Conservation (phyloP, 1,140 invertebrate genomes). For the Drosophila tristis region DNA sequence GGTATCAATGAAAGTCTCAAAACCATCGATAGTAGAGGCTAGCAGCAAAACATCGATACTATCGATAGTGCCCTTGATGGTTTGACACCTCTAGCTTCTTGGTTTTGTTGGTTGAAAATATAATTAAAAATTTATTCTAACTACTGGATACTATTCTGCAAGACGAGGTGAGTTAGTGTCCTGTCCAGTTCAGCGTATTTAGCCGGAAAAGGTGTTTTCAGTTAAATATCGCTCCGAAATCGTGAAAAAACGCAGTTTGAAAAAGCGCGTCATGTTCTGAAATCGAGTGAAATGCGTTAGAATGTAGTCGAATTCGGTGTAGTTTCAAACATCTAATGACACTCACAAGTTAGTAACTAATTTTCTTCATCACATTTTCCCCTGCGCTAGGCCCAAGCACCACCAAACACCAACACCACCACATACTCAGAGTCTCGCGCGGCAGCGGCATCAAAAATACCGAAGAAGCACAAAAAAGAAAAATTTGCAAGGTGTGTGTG, state of each 20-base stretch:
- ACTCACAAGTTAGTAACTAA: conserved; percentile 6
- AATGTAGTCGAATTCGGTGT: conserved; percentile 23
- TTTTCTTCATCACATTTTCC: conserved; percentile 20
- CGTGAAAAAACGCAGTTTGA: conserved; percentile 37
- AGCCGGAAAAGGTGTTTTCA: conserved; percentile 23
- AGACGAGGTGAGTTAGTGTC: conserved; percentile 52
- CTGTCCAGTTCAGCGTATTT: conserved; percentile 27
- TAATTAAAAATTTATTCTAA: conserved; percentile 72
- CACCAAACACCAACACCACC: conserved; percentile 16
- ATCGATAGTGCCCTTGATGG: too few species aligned
- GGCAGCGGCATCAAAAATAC: conserved; percentile 66
- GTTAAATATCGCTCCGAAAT: background rate
- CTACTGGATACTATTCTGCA: conserved; percentile 67
- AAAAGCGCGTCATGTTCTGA: conserved; percentile 64
- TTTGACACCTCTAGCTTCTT: too few species aligned
- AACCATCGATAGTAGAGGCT: too few species aligned
- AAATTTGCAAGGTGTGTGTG: conserved; percentile 74
- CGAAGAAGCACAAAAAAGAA: conserved; percentile 68
- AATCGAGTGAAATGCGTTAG: conserved; percentile 43
- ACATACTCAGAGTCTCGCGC: conserved; percentile 42
- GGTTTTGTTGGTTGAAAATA: conserved; percentile 68
- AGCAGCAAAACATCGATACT: too few species aligned
- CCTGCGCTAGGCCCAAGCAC: conserved; percentile 19
- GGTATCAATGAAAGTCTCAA: too few species aligned
- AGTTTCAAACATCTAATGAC: conserved; percentile 12